Evolutionary conservation across 2,113 vertebrate genomes (phyloP), one percentile per base, ranked within the genome.

Genomic region (Oplegnathus fasciatus): DNA sequence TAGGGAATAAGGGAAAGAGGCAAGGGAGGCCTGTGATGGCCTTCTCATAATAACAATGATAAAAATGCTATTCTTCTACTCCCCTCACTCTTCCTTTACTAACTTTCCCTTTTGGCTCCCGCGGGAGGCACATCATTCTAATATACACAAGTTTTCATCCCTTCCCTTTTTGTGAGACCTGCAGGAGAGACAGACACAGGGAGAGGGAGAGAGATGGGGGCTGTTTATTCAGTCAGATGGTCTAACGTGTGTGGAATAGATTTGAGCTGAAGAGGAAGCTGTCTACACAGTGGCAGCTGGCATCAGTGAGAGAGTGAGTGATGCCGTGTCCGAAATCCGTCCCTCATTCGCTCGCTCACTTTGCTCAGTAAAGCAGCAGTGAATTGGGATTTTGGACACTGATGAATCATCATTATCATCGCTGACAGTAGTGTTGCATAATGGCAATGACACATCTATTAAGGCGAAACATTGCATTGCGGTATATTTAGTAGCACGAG

Each of bases 161-260:
- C 58, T 57, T 90, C 34, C 30, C 64, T 88, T 88, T 78, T 86
- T 86, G 90, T 85, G 72, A 86, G 85, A 89, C 78, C 78, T 76
- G 74, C 66, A 57, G 54, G 54, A 83, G 83, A 85, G 85, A 75
- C 26, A 40, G 83, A 60, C 57, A 30, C 13, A 37, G 73, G 77
- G 30, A 87, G 52, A 60, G 76, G 14, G 46, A 79, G 82, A 80
- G 87, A 42, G 40, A 87, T 62, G 22, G 65, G 62, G 66, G 78
- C 84, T 89, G 84, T 94, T 95, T 93, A 88, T 88, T 90, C 78
- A 85, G 83, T 93, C 80, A 81, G 88, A 92, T 89, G 80, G 77
- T 86, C 78, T 87, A 90, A 87, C 76, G 74, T 89, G 86, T 87
- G 83, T 81, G 78, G 88, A 91, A 91, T 90, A 86, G 80, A 85